Base-by-base conservation (phyloP, 1,140 invertebrate genomes). In the Leptinotarsa lineolata region DNA sequence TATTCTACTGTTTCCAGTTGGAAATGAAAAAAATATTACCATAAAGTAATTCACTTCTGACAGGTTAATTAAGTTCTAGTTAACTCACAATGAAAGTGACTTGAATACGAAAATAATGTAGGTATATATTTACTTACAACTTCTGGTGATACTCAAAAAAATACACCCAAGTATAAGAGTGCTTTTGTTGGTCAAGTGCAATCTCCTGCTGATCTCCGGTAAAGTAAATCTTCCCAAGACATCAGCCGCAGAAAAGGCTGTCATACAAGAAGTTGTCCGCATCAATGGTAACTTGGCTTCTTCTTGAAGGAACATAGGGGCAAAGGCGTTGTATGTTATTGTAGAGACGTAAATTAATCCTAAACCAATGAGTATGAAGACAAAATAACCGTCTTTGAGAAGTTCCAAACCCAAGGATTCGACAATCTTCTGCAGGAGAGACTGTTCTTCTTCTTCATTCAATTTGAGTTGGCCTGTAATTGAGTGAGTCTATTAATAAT, bases 241-340 rank as follows among this genome's bases (percentile, higher is more conserved):
- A 81, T 92, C 91, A 6, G 89, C 87, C 8, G 86, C 86, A 3
- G 91, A 91, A 18, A 83, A 73, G 3, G 89, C 85, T 12, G 91
- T 91, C 86, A 92, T 90, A 76, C 90, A 91, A 64, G 85, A 87
- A 12, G 91, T 90, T 16, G 90, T 88, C 76, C 90, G 82, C 70
- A 83, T 80, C 78, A 88, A 88, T 58, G 85, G 83, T 77, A 90
- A 81, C 0, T 81, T 77, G 16, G 86, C 86, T 11, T 85, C 84
- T 77, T 89, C 85, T 84, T 87, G 82, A 84, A 88, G 83, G 74
- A 91, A 92, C 70, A 90, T 88, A 13, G 91, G 91, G 70, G 87
- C 91, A 63, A 93, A 84, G 83, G 92, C 87, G 72, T 90, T 91
- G 78, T 92, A 93, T 78, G 91, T 90, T 20, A 91, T 87, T 68